Conservation (phyloP, 2,888 invertebrate species). For the Dysmachus trigonus region DNA sequence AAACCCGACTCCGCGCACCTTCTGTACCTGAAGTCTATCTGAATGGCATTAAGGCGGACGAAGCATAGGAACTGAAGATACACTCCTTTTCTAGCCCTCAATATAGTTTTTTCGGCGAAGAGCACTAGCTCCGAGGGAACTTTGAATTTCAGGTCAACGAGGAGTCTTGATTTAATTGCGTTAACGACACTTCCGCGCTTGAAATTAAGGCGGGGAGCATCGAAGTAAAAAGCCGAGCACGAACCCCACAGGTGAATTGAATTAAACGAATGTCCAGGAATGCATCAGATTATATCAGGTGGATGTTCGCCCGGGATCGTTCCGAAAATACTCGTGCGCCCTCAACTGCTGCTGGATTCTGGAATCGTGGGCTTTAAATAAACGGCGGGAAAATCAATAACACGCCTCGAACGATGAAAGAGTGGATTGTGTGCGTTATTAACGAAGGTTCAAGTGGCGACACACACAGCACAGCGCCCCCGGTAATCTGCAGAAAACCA, state of each 20-base stretch:
- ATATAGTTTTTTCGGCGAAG: neutral
- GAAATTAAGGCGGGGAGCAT: neutral
- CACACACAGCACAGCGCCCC: neutral
- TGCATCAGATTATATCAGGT: neutral
- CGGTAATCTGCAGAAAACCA: constrained; percentile 12
- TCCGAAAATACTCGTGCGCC: neutral
- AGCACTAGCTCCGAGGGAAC: neutral
- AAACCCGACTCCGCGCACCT: neutral
- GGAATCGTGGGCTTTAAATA: neutral
- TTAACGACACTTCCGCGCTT: neutral
- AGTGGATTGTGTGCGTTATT: constrained; percentile 3
- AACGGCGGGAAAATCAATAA: constrained; percentile 1
- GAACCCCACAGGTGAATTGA: neutral
- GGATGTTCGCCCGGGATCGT: neutral
- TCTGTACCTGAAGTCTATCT: neutral
- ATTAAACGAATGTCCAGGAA: neutral
- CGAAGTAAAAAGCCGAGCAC: neutral
- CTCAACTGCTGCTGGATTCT: neutral
- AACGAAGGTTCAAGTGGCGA: neutral
- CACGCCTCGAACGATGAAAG: neutral
- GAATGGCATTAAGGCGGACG: neutral
- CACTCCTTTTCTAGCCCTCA: neutral
- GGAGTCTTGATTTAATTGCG: neutral
- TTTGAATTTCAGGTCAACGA: neutral
- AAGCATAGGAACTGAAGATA: neutral